Evolutionary conservation across 2,888 invertebrate species (phyloP).

Genomic region (Conus canariensis): DNA sequence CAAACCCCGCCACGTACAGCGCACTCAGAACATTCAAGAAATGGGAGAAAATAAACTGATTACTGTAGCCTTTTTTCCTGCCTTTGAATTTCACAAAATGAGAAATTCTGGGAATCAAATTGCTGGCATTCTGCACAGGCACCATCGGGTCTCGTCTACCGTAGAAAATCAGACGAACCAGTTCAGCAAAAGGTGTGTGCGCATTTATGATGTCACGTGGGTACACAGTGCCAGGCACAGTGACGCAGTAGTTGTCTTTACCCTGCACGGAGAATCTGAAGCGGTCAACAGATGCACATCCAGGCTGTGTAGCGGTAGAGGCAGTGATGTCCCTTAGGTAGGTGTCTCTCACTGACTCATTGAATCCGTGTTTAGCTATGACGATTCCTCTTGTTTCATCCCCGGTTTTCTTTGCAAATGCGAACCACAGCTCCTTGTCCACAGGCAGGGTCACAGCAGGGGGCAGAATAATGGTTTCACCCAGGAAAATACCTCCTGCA

Average conservation of each 20-base stretch:
- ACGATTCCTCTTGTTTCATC: background rate
- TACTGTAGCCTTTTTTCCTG: background rate
- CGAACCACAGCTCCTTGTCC: background rate
- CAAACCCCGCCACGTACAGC: conserved; percentile 45
- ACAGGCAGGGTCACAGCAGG: background rate
- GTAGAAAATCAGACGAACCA: conserved; percentile 37
- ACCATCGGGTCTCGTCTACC: background rate
- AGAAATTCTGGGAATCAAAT: conserved; percentile 5
- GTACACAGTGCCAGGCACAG: background rate
- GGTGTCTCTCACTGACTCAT: background rate
- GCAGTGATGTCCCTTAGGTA: background rate
- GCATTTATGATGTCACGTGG: conserved; percentile 38
- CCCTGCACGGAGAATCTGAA: background rate
- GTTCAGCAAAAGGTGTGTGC: conserved; percentile 3
- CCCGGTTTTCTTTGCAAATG: background rate
- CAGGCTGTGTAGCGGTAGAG: no score
- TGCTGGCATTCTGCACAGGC: background rate
- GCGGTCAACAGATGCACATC: background rate
- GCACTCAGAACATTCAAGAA: conserved; percentile 47
- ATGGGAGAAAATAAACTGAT: conserved; percentile 10
- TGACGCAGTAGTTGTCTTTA: background rate
- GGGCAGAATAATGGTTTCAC: conserved; percentile 25
- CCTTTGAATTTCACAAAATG: conserved; percentile 15
- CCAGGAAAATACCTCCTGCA: conserved; percentile 36
- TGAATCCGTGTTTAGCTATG: background rate